Evolutionary conservation across 2,113 vertebrate species (phyloP), one percentile per base, ranked within the genome.

Genomic region (Nothoprocta pentlandii): DNA sequence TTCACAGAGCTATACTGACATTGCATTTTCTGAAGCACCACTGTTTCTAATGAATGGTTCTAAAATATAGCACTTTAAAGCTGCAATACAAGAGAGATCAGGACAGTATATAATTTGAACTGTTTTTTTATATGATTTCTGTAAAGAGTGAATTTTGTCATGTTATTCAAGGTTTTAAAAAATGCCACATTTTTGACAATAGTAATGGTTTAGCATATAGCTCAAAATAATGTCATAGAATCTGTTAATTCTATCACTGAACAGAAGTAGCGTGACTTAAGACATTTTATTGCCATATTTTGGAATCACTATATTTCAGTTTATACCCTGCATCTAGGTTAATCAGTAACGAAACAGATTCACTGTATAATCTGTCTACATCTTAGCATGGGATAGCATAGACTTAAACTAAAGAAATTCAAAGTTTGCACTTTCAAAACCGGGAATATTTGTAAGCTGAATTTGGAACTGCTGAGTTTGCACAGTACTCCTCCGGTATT

Each of bases 11-110:
- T 73, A 44, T 71, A 95, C 93, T 80, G 95, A 90, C 94, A 80
- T 16, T 73, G 85, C 39, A 61, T 92, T 75, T 96, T 86, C 92
- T 97, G 95, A 96, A 97, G 97, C 97, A 97, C 97, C 96, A 89
- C 97, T 95, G 90, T 12, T 95, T 73, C 97, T 96, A 94, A 94
- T 54, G n/a, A 97, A 96, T 85, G 94, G 75, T 92, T 93, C 95
- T 94, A 94, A 93, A 97, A 92, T 15, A 95, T 53, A 96, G 95
- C 97, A 95, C 97, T 98, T 98, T 98, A 98, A 98, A 98, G 97
- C 98, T 98, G 98, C 98, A 98, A 98, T 98, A 98, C 98, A 98
- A 98, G 94, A 91, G 91, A 73, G 46, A 44, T 19, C n/a, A 41
- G 87, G 87, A 3, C 80, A 82, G 54, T 7, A 58, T 41, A 10